A percentile compares a stretch with the other conserved stretches of the same genome.
Evolutionary conservation across 2,113 vertebrate genomes (phyloP).

Genomic region (Phrynocephalus versicolor): DNA sequence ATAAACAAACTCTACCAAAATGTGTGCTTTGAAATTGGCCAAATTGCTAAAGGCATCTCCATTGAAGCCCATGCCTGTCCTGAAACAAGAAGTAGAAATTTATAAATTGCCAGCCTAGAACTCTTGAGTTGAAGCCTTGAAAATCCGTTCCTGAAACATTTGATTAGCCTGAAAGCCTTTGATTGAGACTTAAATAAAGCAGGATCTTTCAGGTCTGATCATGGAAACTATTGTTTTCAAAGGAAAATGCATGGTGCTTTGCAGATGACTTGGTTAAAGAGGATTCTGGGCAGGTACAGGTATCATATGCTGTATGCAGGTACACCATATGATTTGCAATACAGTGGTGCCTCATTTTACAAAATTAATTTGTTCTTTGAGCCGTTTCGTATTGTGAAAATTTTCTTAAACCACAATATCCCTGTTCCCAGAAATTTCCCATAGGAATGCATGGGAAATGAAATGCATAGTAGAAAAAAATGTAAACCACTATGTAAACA

Average conservation of each 20-base stretch:
- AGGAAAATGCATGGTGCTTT: conserved; percentile 60
- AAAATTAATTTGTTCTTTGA: too few species aligned
- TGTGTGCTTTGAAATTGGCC: not conserved
- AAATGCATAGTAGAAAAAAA: too few species aligned
- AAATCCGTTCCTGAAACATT: conserved; percentile 76
- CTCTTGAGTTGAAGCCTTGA: conserved; percentile 67
- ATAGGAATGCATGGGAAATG: too few species aligned
- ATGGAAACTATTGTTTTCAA: conserved; percentile 33
- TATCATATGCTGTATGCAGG: not conserved
- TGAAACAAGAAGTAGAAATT: not conserved
- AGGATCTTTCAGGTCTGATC: conserved; percentile 5
- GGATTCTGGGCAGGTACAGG: conserved; percentile 18
- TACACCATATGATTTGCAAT: too few species aligned
- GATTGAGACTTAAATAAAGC: conserved; percentile 57
- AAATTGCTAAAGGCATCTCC: not conserved
- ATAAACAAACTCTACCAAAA: not conserved
- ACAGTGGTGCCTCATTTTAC: too few species aligned
- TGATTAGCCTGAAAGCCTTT: conserved; percentile 64
- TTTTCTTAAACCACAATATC: too few species aligned
- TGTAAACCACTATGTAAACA: too few species aligned
- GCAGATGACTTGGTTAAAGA: conserved; percentile 35
- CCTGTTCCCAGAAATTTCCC: too few species aligned
- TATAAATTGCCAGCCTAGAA: conserved; percentile 49
- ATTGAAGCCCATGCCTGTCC: conserved; percentile 20
- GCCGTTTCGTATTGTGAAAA: too few species aligned